Conservation (phyloP, 2,888 invertebrate species). For the Calameuta filiformis region DNA sequence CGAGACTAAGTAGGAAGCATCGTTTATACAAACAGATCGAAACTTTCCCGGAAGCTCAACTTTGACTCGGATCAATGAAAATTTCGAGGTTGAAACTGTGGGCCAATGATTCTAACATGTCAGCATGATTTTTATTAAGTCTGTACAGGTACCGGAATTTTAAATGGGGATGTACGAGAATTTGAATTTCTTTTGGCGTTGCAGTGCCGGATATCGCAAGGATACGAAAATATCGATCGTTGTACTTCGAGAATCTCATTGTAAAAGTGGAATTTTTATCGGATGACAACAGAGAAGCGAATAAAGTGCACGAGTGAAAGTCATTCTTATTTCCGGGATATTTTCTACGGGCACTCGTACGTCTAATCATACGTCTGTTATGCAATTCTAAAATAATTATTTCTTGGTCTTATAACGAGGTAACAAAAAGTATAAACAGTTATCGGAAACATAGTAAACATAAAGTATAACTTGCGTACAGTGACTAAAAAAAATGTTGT, state of each 20-base stretch:
- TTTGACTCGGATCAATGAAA: neutral
- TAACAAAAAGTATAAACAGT: neutral
- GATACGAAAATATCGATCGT: neutral
- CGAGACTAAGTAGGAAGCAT: neutral
- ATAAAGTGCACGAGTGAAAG: conserved; percentile 48
- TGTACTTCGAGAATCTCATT: neutral
- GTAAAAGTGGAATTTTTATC: neutral
- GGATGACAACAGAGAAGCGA: neutral
- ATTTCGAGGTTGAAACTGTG: neutral
- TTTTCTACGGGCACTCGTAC: conserved; percentile 28
- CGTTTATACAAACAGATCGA: neutral
- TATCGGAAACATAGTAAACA: neutral
- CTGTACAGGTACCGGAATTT: neutral
- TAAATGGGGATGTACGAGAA: neutral
- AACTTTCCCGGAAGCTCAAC: neutral
- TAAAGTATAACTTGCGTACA: neutral
- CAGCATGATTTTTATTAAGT: neutral
- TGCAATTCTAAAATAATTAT: conserved; percentile 36
- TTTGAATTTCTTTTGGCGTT: neutral
- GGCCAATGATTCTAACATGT: neutral
- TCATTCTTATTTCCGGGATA: conserved; percentile 48
- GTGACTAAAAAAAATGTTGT: neutral
- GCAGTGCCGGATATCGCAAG: neutral
- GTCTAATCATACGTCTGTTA: conserved; percentile 36
- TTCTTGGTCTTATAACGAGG: neutral